These are phyloP conservation scores for Hypsopygia costalis DNA, from an alignment of 2,888 invertebrate species.

Conservation along the genomic window DNA sequence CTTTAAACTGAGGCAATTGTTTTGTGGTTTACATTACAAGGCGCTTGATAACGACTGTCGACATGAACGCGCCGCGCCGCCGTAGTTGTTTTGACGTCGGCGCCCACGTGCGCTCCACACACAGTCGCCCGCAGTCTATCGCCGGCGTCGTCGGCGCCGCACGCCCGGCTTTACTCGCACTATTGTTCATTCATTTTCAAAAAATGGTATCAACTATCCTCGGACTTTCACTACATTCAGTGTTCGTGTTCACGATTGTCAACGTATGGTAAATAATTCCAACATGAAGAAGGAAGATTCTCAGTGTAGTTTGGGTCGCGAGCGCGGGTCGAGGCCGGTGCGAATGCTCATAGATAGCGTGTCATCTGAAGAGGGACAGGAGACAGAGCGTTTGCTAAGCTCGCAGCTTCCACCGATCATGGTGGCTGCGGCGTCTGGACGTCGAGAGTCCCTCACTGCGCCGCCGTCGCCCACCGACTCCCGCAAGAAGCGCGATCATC, in stretches of 20 bases:
- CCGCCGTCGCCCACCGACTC: constrained; percentile 74
- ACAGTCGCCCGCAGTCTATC: constrained; percentile 52
- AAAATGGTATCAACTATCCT: constrained; percentile 49
- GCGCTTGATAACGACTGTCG: background rate
- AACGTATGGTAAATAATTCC: constrained; percentile 35
- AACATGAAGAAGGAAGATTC: constrained; percentile 60
- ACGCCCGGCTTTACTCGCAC: constrained; percentile 33
- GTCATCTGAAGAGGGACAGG: constrained; percentile 70
- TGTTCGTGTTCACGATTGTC: constrained; percentile 29
- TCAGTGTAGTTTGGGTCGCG: constrained; percentile 44
- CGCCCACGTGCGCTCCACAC: constrained; percentile 51
- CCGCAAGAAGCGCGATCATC: constrained; percentile 63
- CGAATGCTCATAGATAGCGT: constrained; percentile 64
- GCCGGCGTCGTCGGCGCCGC: constrained; percentile 47
- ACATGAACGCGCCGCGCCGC: constrained; percentile 1
- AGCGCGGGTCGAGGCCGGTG: constrained; percentile 47
- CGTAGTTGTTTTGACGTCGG: constrained; percentile 49
- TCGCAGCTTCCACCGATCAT: constrained; percentile 49
- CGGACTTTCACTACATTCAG: constrained; percentile 26
- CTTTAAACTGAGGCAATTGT: constrained; percentile 1
- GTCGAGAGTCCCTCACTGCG: constrained; percentile 68
- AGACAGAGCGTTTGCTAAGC: constrained; percentile 61
- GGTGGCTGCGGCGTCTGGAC: constrained; percentile 42
- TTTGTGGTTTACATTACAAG: constrained; percentile 2
- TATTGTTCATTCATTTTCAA: constrained; percentile 27